Evolutionary conservation across 2,888 invertebrate species (phyloP).

Genomic region (Pachliopta kotzebuea): DNA sequence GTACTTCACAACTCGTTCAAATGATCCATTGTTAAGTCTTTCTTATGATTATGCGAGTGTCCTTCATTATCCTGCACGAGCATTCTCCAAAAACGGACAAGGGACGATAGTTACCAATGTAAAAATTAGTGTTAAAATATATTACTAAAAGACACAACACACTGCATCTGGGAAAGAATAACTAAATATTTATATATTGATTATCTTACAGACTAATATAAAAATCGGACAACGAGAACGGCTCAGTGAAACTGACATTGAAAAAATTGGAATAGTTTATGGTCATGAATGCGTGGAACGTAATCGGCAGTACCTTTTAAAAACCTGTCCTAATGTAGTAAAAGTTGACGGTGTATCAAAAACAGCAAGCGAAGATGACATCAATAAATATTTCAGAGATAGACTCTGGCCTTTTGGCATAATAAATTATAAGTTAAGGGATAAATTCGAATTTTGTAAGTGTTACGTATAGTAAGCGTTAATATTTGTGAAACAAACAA

Average conservation of each 20-base stretch:
- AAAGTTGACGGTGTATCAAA: constrained; percentile 32
- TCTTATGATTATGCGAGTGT: constrained; percentile 88
- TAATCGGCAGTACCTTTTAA: constrained; percentile 58
- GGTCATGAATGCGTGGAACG: constrained; percentile 59
- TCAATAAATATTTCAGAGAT: constrained; percentile 53
- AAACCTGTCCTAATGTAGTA: constrained; percentile 64
- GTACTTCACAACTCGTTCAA: constrained; percentile 80
- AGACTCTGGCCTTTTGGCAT: constrained; percentile 63
- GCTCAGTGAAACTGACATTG: constrained; percentile 59
- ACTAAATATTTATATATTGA: neutral
- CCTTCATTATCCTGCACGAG: constrained; percentile 88
- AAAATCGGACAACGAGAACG: constrained; percentile 67
- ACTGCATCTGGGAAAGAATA: no score
- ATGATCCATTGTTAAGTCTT: constrained; percentile 43
- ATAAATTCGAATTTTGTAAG: constrained; percentile 64
- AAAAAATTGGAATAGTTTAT: constrained; percentile 58
- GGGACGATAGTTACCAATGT: constrained; percentile 85
- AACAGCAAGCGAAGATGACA: constrained; percentile 40
- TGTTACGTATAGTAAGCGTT: constrained; percentile 27
- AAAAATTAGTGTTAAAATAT: neutral
- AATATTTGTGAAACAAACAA: constrained; percentile 1
- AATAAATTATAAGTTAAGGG: constrained; percentile 53
- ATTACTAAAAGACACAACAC: no score
- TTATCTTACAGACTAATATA: constrained; percentile 32
- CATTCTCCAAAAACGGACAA: constrained; percentile 86